phyloP scores from a whole-genome alignment of 2,797 vertebrate genomes.

The Pteronotus mesoamericanus region DNA sequence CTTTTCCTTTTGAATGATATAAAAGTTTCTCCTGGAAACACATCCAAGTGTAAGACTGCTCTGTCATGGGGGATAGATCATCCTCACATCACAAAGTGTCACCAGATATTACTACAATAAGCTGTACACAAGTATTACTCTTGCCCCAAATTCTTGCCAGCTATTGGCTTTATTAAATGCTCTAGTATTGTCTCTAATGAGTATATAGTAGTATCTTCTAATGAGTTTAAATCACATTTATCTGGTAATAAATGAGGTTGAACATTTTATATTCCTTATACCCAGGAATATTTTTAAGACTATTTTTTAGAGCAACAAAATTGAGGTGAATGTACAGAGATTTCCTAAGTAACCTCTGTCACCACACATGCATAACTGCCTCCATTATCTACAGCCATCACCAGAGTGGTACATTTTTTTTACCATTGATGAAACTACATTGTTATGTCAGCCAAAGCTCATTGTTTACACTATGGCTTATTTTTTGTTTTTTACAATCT shows the following conservation, averaged over 20 bases:
- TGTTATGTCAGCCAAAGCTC: neutral
- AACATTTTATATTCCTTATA: neutral
- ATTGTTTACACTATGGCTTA: neutral
- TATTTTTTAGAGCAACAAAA: neutral
- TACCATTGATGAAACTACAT: neutral
- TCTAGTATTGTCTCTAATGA: neutral
- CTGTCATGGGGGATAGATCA: neutral
- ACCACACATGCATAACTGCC: neutral
- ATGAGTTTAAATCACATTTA: neutral
- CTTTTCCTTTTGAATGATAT: neutral
- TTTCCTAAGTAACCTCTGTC: neutral
- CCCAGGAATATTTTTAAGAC: neutral
- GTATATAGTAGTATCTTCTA: neutral
- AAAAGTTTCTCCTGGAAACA: neutral
- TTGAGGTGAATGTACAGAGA: neutral
- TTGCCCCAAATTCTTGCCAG: neutral
- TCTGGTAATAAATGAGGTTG: neutral
- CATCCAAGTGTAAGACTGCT: neutral
- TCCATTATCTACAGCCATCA: neutral
- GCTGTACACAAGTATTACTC: rapidly evolving
- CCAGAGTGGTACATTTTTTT: neutral
- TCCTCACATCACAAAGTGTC: neutral
- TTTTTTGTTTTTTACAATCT: neutral
- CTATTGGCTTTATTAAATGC: neutral
- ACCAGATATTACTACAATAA: neutral